Evolutionary conservation across 1,140 invertebrate genomes (phyloP), one percentile per base, ranked within the genome.

Genomic region (Campoletis sonorensis): DNA sequence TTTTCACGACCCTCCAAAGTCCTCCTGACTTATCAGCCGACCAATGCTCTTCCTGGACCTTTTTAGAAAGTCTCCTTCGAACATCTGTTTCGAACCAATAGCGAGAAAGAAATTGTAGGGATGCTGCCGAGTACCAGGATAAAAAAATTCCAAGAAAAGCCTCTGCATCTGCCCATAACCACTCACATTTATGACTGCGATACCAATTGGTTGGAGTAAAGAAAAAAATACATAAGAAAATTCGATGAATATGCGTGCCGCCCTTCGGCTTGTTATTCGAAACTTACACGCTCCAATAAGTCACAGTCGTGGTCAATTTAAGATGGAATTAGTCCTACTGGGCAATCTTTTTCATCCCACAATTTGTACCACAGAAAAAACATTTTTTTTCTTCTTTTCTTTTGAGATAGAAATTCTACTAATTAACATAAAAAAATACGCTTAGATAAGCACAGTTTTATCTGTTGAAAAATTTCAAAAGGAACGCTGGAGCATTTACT

Each of bases 11-110:
- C 61, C 61, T 64, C 23, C 61, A 64, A 27, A 64, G n/a, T 64
- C 23, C 61, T 64, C 61, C 16, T 13, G 61, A 64, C n/a, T 64
- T 64, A 64, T 64, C 61, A 64, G 61, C 61, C 0, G 80, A 81
- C 80, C 77, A 82, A 80, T 81, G 78, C 79, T 67, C 79, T 82
- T 23, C 67, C 72, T 68, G 79, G 21, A 76, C 26, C 78, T 77
- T 81, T 79, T 78, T 81, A 77, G 77, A 81, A 71, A 58, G 64
- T 67, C 27, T 58, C 21, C 54, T 58, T 58, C 21, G 54, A 58
- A 83, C 82, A 83, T 83, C 82, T 83, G 82, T 78, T 81, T 54
- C 37, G 64, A 76, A 54, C 54, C 16, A 58, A 58, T 58, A 21
- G 18, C 10, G 15, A 58, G 54, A 23, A n/a, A 18, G 21, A 23